Base-by-base conservation (phyloP, 2,113 vertebrate genomes). In the Sylvicapra grimmia region DNA sequence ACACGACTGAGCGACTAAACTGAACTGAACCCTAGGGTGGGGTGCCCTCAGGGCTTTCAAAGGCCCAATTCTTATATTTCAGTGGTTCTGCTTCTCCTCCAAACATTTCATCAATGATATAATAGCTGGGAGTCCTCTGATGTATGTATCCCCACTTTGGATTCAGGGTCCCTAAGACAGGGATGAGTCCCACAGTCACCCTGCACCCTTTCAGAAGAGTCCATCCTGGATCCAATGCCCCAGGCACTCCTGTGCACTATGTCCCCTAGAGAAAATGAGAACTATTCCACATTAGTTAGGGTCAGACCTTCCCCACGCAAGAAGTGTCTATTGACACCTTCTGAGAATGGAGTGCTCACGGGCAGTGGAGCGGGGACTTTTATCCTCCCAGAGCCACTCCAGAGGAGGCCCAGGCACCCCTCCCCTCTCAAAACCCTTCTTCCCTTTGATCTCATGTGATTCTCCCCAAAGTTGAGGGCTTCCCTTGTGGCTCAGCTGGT, bases 1-100 rank as follows among this genome's bases (percentile, higher is more conserved):
- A 63, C 31, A 63, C 1, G 1, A 33, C 14, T 65, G 31, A 65
- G 31, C 0, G 0, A 8, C 61, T 59, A 25, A 27, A 59, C 58
- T 59, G 58, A 59, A 27, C 58, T 59, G 58, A 59, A 59, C 58
- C 58, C 25, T 59, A 59, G 25, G 25, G 36, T 75, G 11, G 11
- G 27, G 47, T 3, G 5, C 4, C 18, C 54, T 61, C 25, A 0
- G 2, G 63, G 29, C 23, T 58, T 36, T 36, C 10, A 25, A 90
- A 23, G 86, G 13, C 16, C 80, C 8, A 6, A 2, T 58, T 53
- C 21, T 77, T 40, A 16, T 5, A 75, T 56, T 51, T 75, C 65
- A 47, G 5, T 25, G 33, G 9, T 59, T 77, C 61, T 68, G 21
- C 23, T 63, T n/a, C 23, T 87, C 85, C 47, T 49, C 36, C 86